These are phyloP conservation scores for Conopomorpha cramerella DNA, from an alignment of 1,140 invertebrate species.

Conservation along the genomic window DNA sequence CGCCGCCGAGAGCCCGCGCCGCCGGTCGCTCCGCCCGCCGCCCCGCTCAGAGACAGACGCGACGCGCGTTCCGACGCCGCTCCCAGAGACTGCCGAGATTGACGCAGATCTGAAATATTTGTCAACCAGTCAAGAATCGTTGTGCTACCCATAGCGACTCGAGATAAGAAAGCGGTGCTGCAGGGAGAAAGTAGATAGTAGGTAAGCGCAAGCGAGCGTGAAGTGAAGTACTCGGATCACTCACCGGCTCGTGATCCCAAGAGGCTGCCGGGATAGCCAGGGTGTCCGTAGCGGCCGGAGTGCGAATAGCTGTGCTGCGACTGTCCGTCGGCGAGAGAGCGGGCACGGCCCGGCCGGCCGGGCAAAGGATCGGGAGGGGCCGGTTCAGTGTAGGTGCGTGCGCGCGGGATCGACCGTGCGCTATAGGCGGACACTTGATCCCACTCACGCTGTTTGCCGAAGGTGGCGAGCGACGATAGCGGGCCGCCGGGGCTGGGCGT, in stretches of 20 bases:
- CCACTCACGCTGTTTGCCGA: conserved; percentile 87
- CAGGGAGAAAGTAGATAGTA: conserved; percentile 4
- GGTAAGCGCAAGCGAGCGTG: conserved; percentile 3
- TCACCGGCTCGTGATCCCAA: conserved; percentile 78
- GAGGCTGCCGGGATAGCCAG: conserved; percentile 74
- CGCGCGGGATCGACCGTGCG: conserved; percentile 84
- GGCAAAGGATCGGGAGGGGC: conserved; percentile 58
- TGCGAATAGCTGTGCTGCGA: conserved; percentile 85
- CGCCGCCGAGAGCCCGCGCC: conserved; percentile 70
- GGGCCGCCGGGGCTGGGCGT: conserved; percentile 77
- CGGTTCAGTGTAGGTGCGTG: conserved; percentile 76
- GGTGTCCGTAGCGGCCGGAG: conserved; percentile 73
- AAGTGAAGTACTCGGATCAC: conserved; percentile 5
- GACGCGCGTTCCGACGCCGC: conserved; percentile 79
- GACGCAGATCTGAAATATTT: conserved; percentile 72
- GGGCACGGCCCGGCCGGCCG: conserved; percentile 66
- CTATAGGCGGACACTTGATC: conserved; percentile 93
- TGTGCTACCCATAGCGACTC: too few species aligned
- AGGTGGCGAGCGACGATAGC: conserved; percentile 82
- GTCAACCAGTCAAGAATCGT: too few species aligned
- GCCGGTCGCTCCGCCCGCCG: conserved; percentile 59
- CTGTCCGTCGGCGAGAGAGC: conserved; percentile 81
- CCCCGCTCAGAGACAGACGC: conserved; percentile 66
- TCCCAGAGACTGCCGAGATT: conserved; percentile 80
- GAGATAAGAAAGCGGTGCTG: neutral